Percentiles rank a stretch among this genome's conserved stretches.
Conservation (phyloP, 2,113 vertebrate genomes). For the Podarcis muralis region DNA sequence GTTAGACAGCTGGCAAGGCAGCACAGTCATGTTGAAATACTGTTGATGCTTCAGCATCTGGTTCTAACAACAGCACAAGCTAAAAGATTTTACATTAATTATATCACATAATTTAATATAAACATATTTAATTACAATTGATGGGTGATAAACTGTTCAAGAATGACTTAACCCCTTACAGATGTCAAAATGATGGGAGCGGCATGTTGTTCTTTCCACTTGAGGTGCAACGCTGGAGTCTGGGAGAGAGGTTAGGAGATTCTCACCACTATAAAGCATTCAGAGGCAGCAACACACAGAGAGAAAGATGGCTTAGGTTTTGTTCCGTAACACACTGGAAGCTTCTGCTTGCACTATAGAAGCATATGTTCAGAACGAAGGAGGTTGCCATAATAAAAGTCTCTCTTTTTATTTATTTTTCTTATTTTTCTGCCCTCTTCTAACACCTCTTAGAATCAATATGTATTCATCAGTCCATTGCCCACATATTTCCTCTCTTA, state of each 20-base stretch:
- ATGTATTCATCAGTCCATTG: fast-evolving
- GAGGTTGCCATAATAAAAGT: not conserved
- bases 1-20: slow-evolving; percentile 86
- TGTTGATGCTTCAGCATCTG: slow-evolving; percentile 87
- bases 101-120: slow-evolving; percentile 87
- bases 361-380: not conserved
- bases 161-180: slow-evolving; percentile 80
- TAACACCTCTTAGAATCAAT: not conserved
- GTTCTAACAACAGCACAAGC: slow-evolving; percentile 82
- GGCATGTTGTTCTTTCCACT: slow-evolving; percentile 46
- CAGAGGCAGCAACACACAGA: not conserved
- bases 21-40: slow-evolving; percentile 85
- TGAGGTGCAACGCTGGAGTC: slow-evolving; percentile 46
- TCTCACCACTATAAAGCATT: not conserved
- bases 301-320: not conserved
- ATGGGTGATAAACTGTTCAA: slow-evolving; percentile 85
- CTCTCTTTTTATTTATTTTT: no score
- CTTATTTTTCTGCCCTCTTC: not conserved
- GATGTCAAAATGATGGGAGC: slow-evolving; percentile 72
- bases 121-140: slow-evolving; percentile 90
- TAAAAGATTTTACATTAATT: slow-evolving; percentile 87
- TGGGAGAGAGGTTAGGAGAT: slow-evolving; percentile 20
- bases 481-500: not conserved
- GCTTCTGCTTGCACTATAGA: not conserved
- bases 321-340: slow-evolving; percentile 31